A percentile compares a stretch with the other conserved stretches of the same genome.
These are phyloP conservation scores for Diadema setosum DNA, from an alignment of 35 echinoderm and acorn worm genomes.

Conservation along the genomic window DNA sequence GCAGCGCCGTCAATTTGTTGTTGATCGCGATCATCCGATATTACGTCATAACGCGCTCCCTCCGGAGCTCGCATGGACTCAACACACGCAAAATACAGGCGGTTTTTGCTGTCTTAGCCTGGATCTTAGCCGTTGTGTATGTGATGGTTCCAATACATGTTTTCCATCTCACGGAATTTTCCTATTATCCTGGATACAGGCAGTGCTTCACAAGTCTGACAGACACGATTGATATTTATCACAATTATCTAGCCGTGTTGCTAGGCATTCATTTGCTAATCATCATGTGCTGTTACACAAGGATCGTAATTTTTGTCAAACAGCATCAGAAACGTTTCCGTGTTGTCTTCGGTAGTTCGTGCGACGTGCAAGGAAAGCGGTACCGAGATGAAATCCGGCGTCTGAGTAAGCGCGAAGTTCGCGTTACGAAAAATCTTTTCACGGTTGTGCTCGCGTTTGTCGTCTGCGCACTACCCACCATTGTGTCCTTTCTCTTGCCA, in stretches of 20 bases:
- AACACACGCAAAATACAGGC: not conserved
- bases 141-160: not conserved
- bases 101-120: not conserved
- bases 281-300: not conserved
- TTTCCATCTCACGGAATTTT: not conserved
- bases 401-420: not conserved
- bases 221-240: not conserved
- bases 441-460: not conserved
- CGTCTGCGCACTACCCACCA: not conserved
- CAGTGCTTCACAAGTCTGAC: slow-evolving; percentile 3
- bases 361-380: not conserved
- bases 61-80: not conserved
- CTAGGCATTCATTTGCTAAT: not conserved
- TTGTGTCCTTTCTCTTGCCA: not conserved
- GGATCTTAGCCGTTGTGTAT: not conserved
- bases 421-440: not conserved
- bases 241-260: not conserved
- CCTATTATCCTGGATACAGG: not conserved
- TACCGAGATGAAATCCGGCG: not conserved
- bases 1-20: slow-evolving; percentile 22
- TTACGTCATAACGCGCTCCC: not conserved
- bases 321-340: not conserved
- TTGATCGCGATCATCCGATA: slow-evolving; percentile 14
- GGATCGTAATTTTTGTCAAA: not conserved
- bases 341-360: not conserved